Conservation (phyloP, 2,797 vertebrate species). For the Ispidina lecontei region DNA sequence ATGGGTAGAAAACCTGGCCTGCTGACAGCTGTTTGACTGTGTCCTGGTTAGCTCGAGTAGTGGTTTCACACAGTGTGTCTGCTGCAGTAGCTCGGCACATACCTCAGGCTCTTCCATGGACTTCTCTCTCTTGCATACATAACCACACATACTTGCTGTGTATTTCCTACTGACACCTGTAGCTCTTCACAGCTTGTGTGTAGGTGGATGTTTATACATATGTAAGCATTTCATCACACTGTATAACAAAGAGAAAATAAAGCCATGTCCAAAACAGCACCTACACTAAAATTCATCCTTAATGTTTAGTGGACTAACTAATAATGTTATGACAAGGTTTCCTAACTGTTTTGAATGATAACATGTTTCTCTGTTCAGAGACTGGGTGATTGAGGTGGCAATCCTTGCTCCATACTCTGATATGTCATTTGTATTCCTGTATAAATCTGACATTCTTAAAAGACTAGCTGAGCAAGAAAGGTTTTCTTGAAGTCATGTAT, state of each 20-base stretch:
- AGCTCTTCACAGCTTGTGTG: neutral
- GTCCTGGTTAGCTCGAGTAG: neutral
- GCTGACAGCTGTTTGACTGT: neutral
- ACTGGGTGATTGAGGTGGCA: neutral
- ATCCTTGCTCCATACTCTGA: neutral
- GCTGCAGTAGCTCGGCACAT: rapidly evolving
- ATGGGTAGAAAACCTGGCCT: slow-evolving; percentile 36
- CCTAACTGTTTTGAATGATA: neutral
- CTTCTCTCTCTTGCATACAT: neutral
- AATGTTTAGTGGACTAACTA: neutral
- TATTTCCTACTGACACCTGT: neutral
- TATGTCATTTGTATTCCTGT: neutral
- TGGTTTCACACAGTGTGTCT: neutral
- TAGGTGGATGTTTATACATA: neutral
- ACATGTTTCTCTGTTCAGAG: neutral
- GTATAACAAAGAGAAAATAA: neutral
- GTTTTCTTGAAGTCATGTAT: neutral
- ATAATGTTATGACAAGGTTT: neutral
- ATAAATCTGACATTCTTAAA: neutral
- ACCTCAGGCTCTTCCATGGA: neutral
- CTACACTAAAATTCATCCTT: neutral
- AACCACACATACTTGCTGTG: neutral
- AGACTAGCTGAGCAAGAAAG: neutral
- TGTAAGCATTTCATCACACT: neutral
- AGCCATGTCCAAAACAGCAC: neutral